Conservation (phyloP, 2,797 vertebrate species). For the Netta rufina region DNA sequence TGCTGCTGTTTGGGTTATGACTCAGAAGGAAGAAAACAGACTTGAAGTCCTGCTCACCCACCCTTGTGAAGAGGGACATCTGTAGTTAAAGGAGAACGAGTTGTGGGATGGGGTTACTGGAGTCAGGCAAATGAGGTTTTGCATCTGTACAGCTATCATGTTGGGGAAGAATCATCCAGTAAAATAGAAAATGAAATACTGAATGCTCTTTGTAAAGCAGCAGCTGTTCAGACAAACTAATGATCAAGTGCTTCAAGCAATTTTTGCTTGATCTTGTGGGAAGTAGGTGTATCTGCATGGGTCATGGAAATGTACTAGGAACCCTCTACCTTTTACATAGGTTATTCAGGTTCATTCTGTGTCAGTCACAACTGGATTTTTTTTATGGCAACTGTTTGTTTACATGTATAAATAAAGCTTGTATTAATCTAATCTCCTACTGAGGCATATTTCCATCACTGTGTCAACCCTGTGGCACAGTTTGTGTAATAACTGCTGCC, state of each 20-base stretch:
- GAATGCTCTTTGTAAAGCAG: neutral
- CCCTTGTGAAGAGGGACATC: neutral
- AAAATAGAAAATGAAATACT: neutral
- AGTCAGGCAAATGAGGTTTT: neutral
- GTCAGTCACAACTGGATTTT: neutral
- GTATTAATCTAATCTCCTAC: neutral
- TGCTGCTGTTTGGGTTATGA: neutral
- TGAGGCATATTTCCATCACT: neutral
- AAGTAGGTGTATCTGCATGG: neutral
- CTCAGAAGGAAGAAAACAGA: neutral
- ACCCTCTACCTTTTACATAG: neutral
- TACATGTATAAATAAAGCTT: neutral
- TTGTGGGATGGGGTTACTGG: neutral
- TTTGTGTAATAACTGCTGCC: neutral
- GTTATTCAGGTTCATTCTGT: neutral
- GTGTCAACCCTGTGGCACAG: neutral
- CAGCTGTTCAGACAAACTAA: neutral
- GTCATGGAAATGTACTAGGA: neutral
- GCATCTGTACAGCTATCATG: neutral
- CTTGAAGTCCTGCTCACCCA: neutral
- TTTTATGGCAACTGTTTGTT: neutral
- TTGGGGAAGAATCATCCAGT: neutral
- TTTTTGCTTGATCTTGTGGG: neutral
- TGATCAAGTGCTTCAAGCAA: accelerated
- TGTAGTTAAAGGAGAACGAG: neutral